Conservation (phyloP, 2,888 invertebrate species). For the Chaitophorus viminalis region DNA sequence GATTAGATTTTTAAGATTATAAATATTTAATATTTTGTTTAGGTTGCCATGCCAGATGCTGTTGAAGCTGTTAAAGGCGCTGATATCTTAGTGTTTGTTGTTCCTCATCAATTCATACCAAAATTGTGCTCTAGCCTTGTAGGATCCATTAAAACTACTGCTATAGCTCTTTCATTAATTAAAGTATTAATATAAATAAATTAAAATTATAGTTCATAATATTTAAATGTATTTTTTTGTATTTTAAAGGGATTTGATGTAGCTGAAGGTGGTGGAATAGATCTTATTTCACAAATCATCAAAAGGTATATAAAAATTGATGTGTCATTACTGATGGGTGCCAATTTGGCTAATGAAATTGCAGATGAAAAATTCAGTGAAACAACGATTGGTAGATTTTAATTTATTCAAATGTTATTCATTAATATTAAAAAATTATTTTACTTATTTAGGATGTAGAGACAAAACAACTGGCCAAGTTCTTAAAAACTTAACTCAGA, state of each 20-base stretch:
- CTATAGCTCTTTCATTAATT: slow-evolving; percentile 92
- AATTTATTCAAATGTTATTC: background rate
- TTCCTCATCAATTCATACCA: slow-evolving; percentile 96
- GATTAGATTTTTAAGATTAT: too few relatives aligned
- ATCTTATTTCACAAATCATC: slow-evolving; percentile 95
- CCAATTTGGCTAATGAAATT: slow-evolving; percentile 97
- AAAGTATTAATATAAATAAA: slow-evolving; percentile 75
- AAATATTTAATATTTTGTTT: slow-evolving; percentile 64
- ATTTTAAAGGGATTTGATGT: slow-evolving; percentile 83
- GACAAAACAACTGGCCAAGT: slow-evolving; percentile 80
- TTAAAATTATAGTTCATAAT: background rate
- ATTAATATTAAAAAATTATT: slow-evolving; percentile 1
- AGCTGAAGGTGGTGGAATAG: slow-evolving; percentile 90
- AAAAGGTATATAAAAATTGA: slow-evolving; percentile 86
- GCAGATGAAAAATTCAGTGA: slow-evolving; percentile 98
- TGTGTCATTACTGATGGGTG: slow-evolving; percentile 97
- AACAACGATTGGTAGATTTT: slow-evolving; percentile 85
- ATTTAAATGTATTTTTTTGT: too few relatives aligned
- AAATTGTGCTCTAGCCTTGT: slow-evolving; percentile 84
- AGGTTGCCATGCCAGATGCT: slow-evolving; percentile 94
- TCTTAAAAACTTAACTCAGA: slow-evolving; percentile 91
- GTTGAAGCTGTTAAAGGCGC: slow-evolving; percentile 90
- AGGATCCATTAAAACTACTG: slow-evolving; percentile 90
- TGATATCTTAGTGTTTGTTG: slow-evolving; percentile 94
- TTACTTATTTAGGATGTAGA: slow-evolving; percentile 73